These are phyloP conservation scores for Glyphotaelius pellucidus DNA, from an alignment of 2,888 invertebrate genomes.

Conservation along the genomic window DNA sequence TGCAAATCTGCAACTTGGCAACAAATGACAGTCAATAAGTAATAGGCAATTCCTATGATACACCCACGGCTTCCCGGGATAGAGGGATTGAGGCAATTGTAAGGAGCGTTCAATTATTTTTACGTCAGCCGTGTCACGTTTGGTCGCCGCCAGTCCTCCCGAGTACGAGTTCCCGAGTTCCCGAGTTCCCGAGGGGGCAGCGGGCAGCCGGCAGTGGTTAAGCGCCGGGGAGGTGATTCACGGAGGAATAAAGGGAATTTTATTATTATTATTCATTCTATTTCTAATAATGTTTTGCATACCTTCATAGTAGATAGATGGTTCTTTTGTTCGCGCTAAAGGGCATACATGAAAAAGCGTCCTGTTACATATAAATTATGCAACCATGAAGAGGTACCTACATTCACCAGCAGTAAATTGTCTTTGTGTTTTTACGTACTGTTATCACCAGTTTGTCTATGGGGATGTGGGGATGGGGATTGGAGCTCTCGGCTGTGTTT, in stretches of 20 bases:
- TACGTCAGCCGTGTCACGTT: slow-evolving; percentile 21
- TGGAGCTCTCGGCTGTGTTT: no score
- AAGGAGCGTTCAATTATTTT: slow-evolving; percentile 34
- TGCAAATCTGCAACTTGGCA: not conserved
- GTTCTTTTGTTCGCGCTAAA: not conserved
- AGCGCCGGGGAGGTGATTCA: not conserved
- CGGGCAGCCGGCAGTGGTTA: not conserved
- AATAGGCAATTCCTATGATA: not conserved
- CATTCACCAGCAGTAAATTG: no score
- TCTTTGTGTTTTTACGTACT: no score
- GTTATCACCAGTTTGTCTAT: no score
- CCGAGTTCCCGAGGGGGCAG: no score
- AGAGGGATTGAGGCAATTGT: slow-evolving; percentile 3
- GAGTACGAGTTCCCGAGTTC: not conserved
- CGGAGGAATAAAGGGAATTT: not conserved
- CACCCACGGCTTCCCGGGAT: not conserved
- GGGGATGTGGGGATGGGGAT: no score
- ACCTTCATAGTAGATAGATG: not conserved
- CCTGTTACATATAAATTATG: no score
- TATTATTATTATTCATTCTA: not conserved
- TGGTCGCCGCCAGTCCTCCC: slow-evolving; percentile 12
- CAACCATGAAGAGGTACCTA: no score
- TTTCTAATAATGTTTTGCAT: not conserved
- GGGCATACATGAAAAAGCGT: not conserved
- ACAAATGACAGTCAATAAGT: slow-evolving; percentile 19